A percentile compares a stretch with the other conserved stretches of the same genome.
These are phyloP conservation scores for Oceanodroma tethys DNA, from an alignment of 2,113 vertebrate genomes.

Conservation along the genomic window DNA sequence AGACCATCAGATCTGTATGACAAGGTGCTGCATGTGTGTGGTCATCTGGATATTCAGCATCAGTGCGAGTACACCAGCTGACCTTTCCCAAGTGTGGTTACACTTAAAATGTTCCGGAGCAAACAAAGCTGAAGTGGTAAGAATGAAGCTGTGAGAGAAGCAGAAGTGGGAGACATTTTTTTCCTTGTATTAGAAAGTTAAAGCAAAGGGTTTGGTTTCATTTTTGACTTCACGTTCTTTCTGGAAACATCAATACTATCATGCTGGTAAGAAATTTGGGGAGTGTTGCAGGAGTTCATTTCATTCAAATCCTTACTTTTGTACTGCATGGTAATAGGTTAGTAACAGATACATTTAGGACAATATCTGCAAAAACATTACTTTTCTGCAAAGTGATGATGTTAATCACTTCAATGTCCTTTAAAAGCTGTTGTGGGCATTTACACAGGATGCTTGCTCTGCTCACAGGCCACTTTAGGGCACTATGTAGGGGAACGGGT, in stretches of 20 bases:
- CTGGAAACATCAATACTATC: not conserved
- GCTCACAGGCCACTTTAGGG: not conserved
- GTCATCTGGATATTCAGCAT: not conserved
- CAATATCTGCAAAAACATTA: not conserved
- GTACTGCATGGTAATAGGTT: not conserved
- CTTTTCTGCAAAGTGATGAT: not conserved
- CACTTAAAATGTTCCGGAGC: not conserved
- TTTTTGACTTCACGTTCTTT: not conserved
- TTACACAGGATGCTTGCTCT: not conserved
- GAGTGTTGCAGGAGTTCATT: not conserved
- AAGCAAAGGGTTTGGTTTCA: not conserved
- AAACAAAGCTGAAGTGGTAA: not conserved
- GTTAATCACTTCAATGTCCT: not conserved
- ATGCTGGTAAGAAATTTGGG: not conserved
- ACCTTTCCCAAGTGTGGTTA: not conserved
- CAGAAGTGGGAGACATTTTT: not conserved
- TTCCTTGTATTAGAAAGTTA: not conserved
- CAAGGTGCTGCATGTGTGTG: not conserved
- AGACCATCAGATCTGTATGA: not conserved
- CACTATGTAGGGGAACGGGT: fast-evolving
- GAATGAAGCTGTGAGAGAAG: not conserved
- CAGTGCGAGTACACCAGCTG: not conserved
- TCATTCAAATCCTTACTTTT: not conserved
- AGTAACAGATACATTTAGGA: not conserved
- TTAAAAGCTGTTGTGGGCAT: not conserved